A percentile compares a stretch with the other conserved stretches of the same genome.
Conservation (phyloP, 2,888 invertebrate genomes). For the Meiosimyza decipiens region DNA sequence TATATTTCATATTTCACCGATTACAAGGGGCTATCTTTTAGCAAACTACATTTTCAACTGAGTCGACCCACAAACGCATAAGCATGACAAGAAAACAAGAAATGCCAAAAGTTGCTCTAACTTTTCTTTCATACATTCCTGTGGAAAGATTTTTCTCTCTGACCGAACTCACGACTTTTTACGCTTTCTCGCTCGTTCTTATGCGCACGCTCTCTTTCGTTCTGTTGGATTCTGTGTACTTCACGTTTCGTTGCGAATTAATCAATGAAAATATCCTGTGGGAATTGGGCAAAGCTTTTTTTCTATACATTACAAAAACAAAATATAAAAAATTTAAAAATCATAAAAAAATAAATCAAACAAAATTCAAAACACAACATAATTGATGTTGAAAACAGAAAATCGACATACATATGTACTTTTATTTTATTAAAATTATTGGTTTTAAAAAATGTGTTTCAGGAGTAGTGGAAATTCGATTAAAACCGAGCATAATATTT, state of each 20-base stretch:
- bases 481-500: too few species aligned
- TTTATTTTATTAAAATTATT: too few species aligned
- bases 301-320: not conserved
- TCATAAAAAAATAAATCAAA: too few species aligned
- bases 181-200: constrained; percentile 2
- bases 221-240: not conserved
- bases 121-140: constrained; percentile 22
- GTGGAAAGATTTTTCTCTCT: constrained; percentile 18
- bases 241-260: constrained; percentile 49
- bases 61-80: not conserved
- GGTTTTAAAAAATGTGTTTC: too few species aligned
- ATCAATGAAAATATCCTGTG: constrained; percentile 57
- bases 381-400: too few species aligned
- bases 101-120: constrained; percentile 9
- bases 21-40: too few species aligned
- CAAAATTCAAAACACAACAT: too few species aligned
- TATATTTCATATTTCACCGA: too few species aligned
- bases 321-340: too few species aligned
- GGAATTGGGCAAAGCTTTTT: constrained; percentile 44
- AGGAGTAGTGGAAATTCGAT: too few species aligned
- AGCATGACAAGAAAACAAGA: not conserved
- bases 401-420: too few species aligned
- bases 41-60: too few species aligned
- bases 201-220: constrained; percentile 13
- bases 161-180: constrained; percentile 10